Evolutionary conservation across 2,797 vertebrate species (phyloP), one percentile per base, ranked within the genome.

Genomic region (Kryptopterus vitreolus): DNA sequence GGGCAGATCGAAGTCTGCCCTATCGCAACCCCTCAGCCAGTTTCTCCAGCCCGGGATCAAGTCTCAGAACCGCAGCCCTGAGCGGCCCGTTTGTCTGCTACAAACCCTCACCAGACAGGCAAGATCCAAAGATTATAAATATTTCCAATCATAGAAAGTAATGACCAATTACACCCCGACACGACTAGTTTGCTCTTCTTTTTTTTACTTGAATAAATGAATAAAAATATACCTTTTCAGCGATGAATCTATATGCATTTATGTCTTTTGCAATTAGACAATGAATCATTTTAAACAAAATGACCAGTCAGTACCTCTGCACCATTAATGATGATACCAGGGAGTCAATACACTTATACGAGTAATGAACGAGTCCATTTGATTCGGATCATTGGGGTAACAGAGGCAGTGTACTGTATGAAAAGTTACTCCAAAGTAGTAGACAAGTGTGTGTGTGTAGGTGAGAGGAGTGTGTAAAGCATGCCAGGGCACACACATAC

Each of bases 11-110:
- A 91, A 86, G 81, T 71, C 88, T 94, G 85, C 88, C 95, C 59
- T 96, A 96, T 89, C 92, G 96, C 76, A 96, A 96, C 89, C 93
- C 96, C 83, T 96, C 96, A 0, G 94, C 96, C 87, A 97, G 96
- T 88, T 96, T 98, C 91, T 97, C 96, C 48, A 88, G 86, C 43
- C 90, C 92, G 0, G 80, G 88, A 31, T 76, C 83, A 2, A 70
- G 70, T 87, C 65, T 82, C 80, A 88, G 91, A 76, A 66, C 91
- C 29, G 87, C 93, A 0, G 82, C 85, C 26, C 88, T 92, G 82
- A 90, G 89, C 0, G 90, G 93, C 43, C 93, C 93, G 31, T 96
- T 95, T 52, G 66, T 93, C 24, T 93, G 94, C 74, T 96, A 95
- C 91, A 96, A 96, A 88, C 93, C 92, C 33, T 93, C 94, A 24